Conservation (phyloP, 2,797 vertebrate species). For the Chrosomus eos region DNA sequence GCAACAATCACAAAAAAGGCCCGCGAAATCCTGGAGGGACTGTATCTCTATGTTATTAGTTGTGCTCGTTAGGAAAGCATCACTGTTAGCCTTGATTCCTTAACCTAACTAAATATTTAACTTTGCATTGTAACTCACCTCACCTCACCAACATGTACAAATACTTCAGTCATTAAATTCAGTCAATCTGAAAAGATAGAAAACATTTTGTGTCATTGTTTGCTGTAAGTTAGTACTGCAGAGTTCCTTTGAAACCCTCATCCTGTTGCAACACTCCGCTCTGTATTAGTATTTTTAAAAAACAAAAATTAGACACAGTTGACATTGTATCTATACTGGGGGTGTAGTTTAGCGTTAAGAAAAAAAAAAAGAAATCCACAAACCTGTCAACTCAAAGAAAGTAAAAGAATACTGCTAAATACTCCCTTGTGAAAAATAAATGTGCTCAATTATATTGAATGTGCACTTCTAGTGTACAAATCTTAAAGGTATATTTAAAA, state of each 20-base stretch:
- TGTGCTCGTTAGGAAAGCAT: background rate
- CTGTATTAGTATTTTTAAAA: too few relatives aligned
- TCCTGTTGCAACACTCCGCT: background rate
- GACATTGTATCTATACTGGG: too few relatives aligned
- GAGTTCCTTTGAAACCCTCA: background rate
- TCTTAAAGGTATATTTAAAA: too few relatives aligned
- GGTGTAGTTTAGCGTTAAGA: too few relatives aligned
- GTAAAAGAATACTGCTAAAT: background rate
- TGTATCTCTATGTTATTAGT: constrained; percentile 6
- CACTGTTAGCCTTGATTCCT: background rate
- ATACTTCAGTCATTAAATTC: background rate
- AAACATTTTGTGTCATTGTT: background rate
- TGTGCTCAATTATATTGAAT: too few relatives aligned
- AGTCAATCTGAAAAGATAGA: background rate
- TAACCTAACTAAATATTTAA: background rate
- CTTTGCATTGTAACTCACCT: background rate
- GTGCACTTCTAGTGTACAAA: too few relatives aligned
- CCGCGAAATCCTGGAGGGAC: too few relatives aligned
- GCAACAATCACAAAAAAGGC: too few relatives aligned
- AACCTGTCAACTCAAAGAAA: background rate
- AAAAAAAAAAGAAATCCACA: too few relatives aligned
- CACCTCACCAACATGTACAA: background rate
- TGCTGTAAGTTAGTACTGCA: background rate
- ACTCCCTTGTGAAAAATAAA: too few relatives aligned
- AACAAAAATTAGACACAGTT: too few relatives aligned